phyloP scores from a whole-genome alignment of 2,797 vertebrate species.

The Yasuhikotakia modesta region DNA sequence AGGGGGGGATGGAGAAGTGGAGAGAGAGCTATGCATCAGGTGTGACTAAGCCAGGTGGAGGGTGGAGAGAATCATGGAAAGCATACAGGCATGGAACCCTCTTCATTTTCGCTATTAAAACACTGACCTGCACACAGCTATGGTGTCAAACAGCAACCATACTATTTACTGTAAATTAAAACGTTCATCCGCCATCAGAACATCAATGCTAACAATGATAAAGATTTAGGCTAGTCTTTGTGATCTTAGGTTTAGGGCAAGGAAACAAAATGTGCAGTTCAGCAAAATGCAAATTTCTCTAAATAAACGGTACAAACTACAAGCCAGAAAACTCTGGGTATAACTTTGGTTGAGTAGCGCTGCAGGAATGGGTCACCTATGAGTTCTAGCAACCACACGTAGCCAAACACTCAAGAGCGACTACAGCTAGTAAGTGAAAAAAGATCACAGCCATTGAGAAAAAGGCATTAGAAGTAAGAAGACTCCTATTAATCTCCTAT shows the following conservation, averaged over 20 bases:
- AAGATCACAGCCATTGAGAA: slow-evolving; percentile 46
- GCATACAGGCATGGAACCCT: slow-evolving; percentile 51
- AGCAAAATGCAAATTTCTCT: slow-evolving; percentile 20
- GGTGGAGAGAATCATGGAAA: slow-evolving; percentile 65
- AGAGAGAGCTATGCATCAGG: slow-evolving; percentile 66
- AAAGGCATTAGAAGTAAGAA: slow-evolving; percentile 38
- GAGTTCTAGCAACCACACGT: slow-evolving; percentile 20
- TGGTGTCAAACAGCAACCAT: background rate
- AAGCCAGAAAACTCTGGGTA: slow-evolving; percentile 14
- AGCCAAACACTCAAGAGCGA: slow-evolving; percentile 13
- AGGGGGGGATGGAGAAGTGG: slow-evolving; percentile 50
- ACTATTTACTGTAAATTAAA: background rate
- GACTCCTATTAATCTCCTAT: background rate
- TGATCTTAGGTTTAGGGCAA: background rate
- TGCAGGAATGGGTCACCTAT: slow-evolving; percentile 23
- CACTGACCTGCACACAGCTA: slow-evolving; percentile 45
- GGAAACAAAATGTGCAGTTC: slow-evolving; percentile 44
- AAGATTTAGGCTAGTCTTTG: background rate
- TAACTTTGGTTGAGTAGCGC: slow-evolving; percentile 15
- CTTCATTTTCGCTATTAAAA: slow-evolving; percentile 21
- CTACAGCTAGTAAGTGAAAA: slow-evolving; percentile 44
- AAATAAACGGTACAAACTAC: background rate
- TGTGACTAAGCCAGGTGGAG: slow-evolving; percentile 67
- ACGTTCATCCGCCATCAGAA: background rate
- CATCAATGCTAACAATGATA: background rate